Evolutionary conservation across 2,888 invertebrate genomes (phyloP), one percentile per base, ranked within the genome.

Genomic region (Hirtodrosophila histrioides): DNA sequence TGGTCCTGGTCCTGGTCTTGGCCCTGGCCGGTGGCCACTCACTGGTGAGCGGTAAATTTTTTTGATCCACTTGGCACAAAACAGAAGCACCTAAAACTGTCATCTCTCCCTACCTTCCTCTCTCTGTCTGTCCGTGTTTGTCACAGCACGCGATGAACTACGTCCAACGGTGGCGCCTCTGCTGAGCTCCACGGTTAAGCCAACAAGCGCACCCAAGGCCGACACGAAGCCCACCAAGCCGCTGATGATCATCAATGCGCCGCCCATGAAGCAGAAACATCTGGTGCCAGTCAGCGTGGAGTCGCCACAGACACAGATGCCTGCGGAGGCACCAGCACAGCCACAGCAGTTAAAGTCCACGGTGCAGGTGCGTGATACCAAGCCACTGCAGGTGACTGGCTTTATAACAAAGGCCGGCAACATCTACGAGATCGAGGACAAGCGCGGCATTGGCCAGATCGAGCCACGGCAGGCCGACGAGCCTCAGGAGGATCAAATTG

Each of bases 31-130:
- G 88, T 66, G 85, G 78, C 78, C 75, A 66, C 54, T 66, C 86
- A 71, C 76, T 88, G 89, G 86, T 88, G 86, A 86, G 86, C 88
- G 86, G 86, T 86, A 86, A 86, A 84, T 88, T 80, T 77, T 73
- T 83, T 88, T 85, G 67, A 57, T 43, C 41, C 44, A 35, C 27
- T 29, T 29, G 4, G 3, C 4, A 4, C 33, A 17, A 17, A 9
- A 24, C 11, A 24, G 23, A 46, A 48, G 7, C 10, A 41, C 55
- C 41, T 27, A 43, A 48, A 39, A 35, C 27, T 8, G 12, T 41
- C 31, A 24, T 49, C 31, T 33, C 17, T 4, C 27, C 3, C 8
- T 6, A 2, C 8, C 29, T 1, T 23, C 45, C 50, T 58, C 40
- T 51, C 29, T 58, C n/a, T 33, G 8, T 29, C 2, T 2, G 17